Percentiles rank a stretch among this genome's conserved stretches.
phyloP scores from a whole-genome alignment of 2,797 vertebrate species.

The Psittacula derbiana region DNA sequence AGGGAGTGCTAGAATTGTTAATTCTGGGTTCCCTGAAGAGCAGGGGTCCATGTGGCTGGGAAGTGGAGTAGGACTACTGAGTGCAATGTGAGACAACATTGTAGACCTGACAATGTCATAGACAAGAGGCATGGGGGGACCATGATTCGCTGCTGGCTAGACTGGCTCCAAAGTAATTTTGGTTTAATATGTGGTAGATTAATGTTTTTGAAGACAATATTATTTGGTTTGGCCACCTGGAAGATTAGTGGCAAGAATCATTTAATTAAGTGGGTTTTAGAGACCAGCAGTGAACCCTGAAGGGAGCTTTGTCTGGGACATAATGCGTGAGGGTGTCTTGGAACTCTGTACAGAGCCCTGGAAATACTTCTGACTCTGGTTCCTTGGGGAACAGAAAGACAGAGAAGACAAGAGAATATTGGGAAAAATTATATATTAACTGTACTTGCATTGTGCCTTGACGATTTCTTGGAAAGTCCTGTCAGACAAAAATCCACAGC shows the following conservation, averaged over 20 bases:
- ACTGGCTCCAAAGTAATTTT: neutral
- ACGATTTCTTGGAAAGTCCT: neutral
- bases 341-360: neutral
- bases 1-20: neutral
- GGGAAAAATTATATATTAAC: neutral
- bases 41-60: fast-evolving
- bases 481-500: neutral
- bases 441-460: neutral
- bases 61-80: neutral
- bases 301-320: neutral
- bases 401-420: neutral
- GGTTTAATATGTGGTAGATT: neutral
- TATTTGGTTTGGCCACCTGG: neutral
- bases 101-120: neutral
- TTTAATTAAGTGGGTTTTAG: neutral
- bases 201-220: neutral
- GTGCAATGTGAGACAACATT: fast-evolving
- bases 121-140: neutral
- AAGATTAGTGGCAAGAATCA: neutral
- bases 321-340: neutral
- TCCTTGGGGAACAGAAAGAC: neutral
- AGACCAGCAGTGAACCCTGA: neutral
- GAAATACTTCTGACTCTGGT: neutral
- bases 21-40: neutral
- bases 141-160: neutral